These are phyloP conservation scores for Tolypeutes matacus DNA, from an alignment of 2,797 vertebrate genomes.

Conservation along the genomic window DNA sequence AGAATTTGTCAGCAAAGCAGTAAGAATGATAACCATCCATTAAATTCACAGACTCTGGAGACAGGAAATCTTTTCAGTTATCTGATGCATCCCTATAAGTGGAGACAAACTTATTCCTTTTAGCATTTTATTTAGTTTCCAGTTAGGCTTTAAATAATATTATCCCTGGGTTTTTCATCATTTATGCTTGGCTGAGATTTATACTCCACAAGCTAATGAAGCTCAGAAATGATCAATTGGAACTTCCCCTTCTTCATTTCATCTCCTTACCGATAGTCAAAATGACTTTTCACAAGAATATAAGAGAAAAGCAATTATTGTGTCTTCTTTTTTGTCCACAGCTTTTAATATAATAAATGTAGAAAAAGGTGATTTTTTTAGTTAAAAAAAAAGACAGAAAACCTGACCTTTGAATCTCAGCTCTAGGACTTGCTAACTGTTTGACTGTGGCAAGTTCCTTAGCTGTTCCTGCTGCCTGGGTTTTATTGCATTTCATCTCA, in stretches of 20 bases:
- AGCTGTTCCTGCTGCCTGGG: not conserved
- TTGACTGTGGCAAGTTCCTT: not conserved
- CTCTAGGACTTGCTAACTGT: not conserved
- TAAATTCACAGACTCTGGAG: not conserved
- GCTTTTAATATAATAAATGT: not conserved
- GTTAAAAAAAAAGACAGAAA: not conserved
- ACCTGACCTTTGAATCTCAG: not conserved
- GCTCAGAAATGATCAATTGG: not conserved
- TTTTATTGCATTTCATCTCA: not conserved
- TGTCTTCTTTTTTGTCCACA: not conserved
- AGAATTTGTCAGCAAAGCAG: not conserved
- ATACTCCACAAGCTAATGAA: not conserved
- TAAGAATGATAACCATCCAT: not conserved
- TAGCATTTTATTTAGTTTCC: not conserved
- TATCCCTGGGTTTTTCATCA: not conserved
- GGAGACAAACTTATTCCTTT: not conserved
- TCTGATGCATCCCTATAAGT: not conserved
- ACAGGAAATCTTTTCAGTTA: not conserved
- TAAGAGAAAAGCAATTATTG: not conserved
- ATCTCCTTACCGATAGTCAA: not conserved
- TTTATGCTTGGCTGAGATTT: not conserved
- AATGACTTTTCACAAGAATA: not conserved
- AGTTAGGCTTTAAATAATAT: not conserved
- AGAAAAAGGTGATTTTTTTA: not conserved
- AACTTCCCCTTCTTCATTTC: not conserved